Evolutionary conservation across 2,113 vertebrate species (phyloP).

Genomic region (Notothenia rossii): DNA sequence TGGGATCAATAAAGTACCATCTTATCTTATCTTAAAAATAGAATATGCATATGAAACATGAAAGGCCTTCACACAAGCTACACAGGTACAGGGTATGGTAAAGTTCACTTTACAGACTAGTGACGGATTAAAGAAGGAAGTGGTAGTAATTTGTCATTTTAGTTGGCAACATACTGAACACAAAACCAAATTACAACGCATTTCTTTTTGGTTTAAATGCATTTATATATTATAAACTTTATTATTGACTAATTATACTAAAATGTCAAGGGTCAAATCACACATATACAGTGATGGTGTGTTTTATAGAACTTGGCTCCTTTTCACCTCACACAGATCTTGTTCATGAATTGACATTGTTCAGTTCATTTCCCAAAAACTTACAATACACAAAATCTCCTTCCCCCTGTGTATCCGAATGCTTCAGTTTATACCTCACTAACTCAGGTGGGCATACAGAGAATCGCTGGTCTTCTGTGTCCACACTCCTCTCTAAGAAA

Average conservation of each 20-base stretch:
- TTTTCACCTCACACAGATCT: neutral
- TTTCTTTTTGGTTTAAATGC: neutral
- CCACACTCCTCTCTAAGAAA: constrained; percentile 63
- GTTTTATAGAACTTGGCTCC: neutral
- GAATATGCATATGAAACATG: neutral
- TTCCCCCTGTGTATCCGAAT: constrained; percentile 43
- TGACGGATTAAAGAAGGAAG: neutral
- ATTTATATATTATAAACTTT: neutral
- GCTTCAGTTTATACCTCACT: constrained; percentile 28
- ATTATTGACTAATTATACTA: neutral
- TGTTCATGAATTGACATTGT: neutral
- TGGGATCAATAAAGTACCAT: too few species aligned
- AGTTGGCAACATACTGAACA: neutral
- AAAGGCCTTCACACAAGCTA: neutral
- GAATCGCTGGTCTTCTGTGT: constrained; percentile 44
- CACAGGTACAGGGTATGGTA: neutral
- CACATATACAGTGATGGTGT: neutral
- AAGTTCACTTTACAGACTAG: neutral
- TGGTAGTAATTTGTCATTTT: too few species aligned
- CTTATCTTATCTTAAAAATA: too few species aligned
- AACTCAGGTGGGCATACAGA: constrained; percentile 69
- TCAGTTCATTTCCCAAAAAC: neutral
- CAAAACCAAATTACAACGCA: neutral
- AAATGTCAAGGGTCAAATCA: neutral
- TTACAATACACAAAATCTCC: constrained; percentile 56